phyloP scores from a whole-genome alignment of 2,113 vertebrate genomes.

The Bubalus kerabau region DNA sequence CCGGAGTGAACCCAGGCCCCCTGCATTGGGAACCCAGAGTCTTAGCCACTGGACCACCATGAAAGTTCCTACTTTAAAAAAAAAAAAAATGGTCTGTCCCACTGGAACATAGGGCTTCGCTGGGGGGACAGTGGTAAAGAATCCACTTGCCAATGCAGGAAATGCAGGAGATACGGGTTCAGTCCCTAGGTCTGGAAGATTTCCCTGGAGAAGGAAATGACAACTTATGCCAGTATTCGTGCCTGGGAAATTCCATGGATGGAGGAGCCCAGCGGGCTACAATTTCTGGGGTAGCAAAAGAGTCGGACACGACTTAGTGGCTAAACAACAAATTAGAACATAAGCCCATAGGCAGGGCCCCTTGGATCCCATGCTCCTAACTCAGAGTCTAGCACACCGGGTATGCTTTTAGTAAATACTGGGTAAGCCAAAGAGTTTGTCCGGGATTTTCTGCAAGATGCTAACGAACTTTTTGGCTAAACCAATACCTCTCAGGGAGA shows the following conservation, averaged over 20 bases:
- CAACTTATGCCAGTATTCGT: not conserved
- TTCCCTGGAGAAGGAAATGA: not conserved
- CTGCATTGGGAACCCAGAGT: not conserved
- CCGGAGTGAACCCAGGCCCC: not conserved
- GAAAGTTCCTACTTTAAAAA: not conserved
- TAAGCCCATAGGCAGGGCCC: not conserved
- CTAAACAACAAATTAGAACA: not conserved
- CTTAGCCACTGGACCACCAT: not conserved
- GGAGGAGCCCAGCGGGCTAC: not conserved
- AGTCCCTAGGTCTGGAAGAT: not conserved
- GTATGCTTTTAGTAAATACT: not conserved
- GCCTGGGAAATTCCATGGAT: not conserved
- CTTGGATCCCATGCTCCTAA: not conserved
- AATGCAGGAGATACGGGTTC: not conserved
- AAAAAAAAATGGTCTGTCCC: not conserved
- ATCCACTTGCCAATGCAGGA: not conserved
- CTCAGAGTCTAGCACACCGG: not conserved
- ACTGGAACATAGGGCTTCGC: not conserved
- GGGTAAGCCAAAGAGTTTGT: not conserved
- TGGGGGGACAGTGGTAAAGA: not conserved
- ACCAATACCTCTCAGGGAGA: not conserved
- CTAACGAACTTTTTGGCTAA: not conserved
- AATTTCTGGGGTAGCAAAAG: not conserved
- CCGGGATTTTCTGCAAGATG: not conserved
- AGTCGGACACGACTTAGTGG: not conserved